Conservation (phyloP, 2,113 vertebrate genomes). For the Mola mola region DNA sequence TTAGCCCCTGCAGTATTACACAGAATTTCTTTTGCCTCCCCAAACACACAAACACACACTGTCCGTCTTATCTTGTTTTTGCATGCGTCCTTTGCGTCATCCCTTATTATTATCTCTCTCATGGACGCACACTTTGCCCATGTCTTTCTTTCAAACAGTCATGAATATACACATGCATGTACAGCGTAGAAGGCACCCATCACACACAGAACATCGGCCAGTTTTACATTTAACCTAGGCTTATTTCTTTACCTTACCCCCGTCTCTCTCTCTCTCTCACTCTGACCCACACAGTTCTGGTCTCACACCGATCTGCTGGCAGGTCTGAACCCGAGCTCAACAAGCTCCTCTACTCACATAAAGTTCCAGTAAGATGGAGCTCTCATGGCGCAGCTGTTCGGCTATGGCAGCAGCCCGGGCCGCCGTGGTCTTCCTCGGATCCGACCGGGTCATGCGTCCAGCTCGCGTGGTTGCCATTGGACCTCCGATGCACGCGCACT, state of each 20-base stretch:
- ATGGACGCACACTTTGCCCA: constrained; percentile 1
- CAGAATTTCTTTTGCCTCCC: constrained; percentile 8
- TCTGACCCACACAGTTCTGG: constrained; percentile 1
- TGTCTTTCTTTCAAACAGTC: background rate
- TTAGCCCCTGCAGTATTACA: constrained; percentile 36
- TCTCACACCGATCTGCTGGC: constrained; percentile 2
- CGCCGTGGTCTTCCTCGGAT: constrained; percentile 19
- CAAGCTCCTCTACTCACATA: constrained; percentile 73
- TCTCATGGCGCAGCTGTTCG: constrained; percentile 69
- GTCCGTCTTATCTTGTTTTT: constrained; percentile 44
- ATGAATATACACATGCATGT: background rate
- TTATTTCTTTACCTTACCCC: constrained; percentile 10
- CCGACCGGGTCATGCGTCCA: constrained; percentile 36
- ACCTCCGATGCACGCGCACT: constrained; percentile 1
- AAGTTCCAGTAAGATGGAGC: constrained; percentile 68
- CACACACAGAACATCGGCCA: background rate
- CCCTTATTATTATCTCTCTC: constrained; percentile 4
- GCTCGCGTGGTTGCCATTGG: constrained; percentile 63
- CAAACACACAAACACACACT: constrained; percentile 10
- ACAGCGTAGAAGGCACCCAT: constrained; percentile 9
- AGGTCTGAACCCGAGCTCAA: constrained; percentile 11
- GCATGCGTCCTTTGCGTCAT: constrained; percentile 45
- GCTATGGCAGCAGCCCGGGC: constrained; percentile 59
- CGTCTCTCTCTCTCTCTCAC: background rate
- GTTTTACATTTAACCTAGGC: constrained; percentile 55